phyloP scores from a whole-genome alignment of 2,888 invertebrate species.

The Melanophora roralis region DNA sequence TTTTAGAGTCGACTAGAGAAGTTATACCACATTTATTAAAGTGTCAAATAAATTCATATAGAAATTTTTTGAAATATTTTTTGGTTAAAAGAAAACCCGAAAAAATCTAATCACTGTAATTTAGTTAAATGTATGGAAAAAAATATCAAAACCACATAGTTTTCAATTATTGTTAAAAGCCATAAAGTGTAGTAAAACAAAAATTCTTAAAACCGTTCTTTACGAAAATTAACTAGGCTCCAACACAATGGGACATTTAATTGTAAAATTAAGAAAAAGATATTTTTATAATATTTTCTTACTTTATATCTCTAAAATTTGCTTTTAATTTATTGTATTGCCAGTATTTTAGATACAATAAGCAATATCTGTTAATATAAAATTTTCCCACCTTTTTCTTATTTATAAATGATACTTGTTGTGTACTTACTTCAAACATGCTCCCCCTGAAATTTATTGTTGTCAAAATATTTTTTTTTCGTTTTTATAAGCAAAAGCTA shows the following conservation, averaged over 20 bases:
- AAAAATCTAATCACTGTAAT: constrained; percentile 65
- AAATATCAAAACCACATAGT: constrained; percentile 33
- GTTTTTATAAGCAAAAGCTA: no score
- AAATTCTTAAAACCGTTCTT: constrained; percentile 44
- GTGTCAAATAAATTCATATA: constrained; percentile 75
- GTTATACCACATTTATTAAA: constrained; percentile 71
- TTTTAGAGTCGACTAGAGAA: constrained; percentile 15
- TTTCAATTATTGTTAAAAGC: constrained; percentile 50
- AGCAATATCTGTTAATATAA: no score
- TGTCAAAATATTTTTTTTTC: no score
- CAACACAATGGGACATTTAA: not conserved
- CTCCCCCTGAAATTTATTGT: no score
- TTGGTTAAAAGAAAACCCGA: not conserved
- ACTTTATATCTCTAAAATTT: no score
- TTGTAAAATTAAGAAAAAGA: no score
- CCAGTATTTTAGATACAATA: no score
- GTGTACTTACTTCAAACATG: no score
- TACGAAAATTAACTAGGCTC: not conserved
- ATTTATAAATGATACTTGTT: no score
- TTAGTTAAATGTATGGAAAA: constrained; percentile 71
- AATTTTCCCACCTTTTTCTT: no score
- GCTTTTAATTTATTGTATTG: no score
- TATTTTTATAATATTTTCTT: no score
- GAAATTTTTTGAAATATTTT: constrained; percentile 32
- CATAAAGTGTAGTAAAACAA: constrained; percentile 22